phyloP scores from a whole-genome alignment of 1,140 invertebrate genomes.

The Temnothorax curvispinosus region DNA sequence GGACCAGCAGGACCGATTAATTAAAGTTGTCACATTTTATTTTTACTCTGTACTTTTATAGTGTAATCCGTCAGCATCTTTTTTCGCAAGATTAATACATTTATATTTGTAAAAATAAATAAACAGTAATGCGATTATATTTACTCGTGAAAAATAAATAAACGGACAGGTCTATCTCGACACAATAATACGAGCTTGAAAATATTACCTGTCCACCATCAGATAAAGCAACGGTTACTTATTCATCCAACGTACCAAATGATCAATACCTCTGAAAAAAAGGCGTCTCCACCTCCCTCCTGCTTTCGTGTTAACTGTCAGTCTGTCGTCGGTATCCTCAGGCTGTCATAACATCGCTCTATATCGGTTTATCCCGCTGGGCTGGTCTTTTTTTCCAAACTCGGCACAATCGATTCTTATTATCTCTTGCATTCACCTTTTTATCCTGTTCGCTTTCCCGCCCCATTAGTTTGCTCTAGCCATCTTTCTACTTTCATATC shows the following conservation, averaged over 20 bases:
- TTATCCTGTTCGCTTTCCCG: constrained; percentile 2
- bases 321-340: constrained; percentile 17
- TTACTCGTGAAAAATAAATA: neutral
- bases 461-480: constrained; percentile 51
- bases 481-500: constrained; percentile 2
- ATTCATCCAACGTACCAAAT: constrained; percentile 5
- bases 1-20: neutral
- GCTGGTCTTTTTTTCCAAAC: constrained; percentile 15
- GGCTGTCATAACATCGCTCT: constrained; percentile 23
- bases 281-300: neutral
- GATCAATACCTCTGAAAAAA: constrained; percentile 26
- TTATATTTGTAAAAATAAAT: neutral
- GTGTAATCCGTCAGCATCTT: neutral
- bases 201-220: neutral
- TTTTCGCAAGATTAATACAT: neutral
- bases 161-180: neutral
- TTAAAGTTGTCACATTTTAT: constrained; percentile 17
- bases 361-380: constrained; percentile 5
- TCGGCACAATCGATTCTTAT: neutral
- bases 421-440: constrained; percentile 29
- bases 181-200: neutral
- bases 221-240: neutral
- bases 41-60: neutral
- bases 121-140: neutral
- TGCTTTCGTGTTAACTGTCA: constrained; percentile 38